phyloP scores from a whole-genome alignment of 2,113 vertebrate species.

The Aegithalos caudatus region DNA sequence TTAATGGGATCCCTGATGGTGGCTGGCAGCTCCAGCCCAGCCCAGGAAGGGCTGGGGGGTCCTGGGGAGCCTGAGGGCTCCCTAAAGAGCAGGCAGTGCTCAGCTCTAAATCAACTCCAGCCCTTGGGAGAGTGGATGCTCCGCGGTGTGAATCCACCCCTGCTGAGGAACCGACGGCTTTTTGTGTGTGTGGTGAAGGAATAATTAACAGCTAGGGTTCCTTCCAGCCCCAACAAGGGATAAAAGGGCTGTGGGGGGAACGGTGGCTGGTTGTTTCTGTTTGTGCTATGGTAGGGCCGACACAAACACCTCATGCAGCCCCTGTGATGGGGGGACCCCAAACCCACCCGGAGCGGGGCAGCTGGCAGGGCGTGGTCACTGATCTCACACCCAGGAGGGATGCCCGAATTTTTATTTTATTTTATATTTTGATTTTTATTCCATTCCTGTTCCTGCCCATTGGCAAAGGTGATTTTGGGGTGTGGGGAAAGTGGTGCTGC shows the following conservation, averaged over 20 bases:
- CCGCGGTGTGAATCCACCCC: fast-evolving
- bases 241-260: not conserved
- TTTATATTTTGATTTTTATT: not conserved
- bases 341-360: fast-evolving
- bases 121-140: not conserved
- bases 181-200: not conserved
- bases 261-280: fast-evolving
- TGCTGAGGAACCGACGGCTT: not conserved
- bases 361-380: fast-evolving
- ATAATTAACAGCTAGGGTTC: not conserved
- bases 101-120: not conserved
- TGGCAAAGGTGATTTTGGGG: not conserved
- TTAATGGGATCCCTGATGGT: fast-evolving
- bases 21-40: not conserved
- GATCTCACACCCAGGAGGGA: not conserved
- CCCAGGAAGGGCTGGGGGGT: fast-evolving
- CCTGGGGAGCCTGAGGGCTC: too few species aligned
- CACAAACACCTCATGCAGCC: not conserved
- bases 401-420: not conserved
- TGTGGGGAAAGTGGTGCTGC: fast-evolving
- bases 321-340: fast-evolving
- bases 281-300: not conserved
- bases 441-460: not conserved
- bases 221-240: fast-evolving
- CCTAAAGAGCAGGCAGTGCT: fast-evolving